Evolutionary conservation across 2,888 invertebrate genomes (phyloP).

Genomic region (Deilephila elpenor): DNA sequence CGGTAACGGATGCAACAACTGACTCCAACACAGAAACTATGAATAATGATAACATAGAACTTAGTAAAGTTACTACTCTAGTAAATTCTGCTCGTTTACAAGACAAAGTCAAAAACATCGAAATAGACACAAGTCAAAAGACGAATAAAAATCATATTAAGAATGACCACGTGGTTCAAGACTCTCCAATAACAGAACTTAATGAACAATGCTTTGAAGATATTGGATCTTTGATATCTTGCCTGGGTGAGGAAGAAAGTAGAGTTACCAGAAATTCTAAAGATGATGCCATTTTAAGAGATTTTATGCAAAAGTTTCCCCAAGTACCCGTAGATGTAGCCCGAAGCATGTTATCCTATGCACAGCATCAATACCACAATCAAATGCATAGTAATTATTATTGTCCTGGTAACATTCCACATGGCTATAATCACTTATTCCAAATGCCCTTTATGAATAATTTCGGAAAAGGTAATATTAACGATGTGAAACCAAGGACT

Average conservation of each 20-base stretch:
- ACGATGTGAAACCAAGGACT: slow-evolving; percentile 24
- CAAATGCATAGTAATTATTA: slow-evolving; percentile 33
- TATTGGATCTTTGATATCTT: slow-evolving; percentile 11
- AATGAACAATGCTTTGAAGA: slow-evolving; percentile 12
- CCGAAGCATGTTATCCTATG: slow-evolving; percentile 33
- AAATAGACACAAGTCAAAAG: slow-evolving; percentile 15
- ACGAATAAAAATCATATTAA: slow-evolving; percentile 27
- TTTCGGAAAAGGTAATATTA: slow-evolving; percentile 24
- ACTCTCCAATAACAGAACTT: background rate
- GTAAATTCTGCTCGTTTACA: background rate
- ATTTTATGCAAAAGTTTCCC: slow-evolving; percentile 45
- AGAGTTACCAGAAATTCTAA: slow-evolving; percentile 33
- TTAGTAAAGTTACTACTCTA: slow-evolving; percentile 33
- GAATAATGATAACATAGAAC: slow-evolving; percentile 22
- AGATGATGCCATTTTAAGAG: slow-evolving; percentile 42
- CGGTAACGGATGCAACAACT: background rate
- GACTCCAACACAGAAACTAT: background rate
- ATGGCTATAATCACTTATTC: slow-evolving; percentile 45
- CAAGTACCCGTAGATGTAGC: slow-evolving; percentile 43
- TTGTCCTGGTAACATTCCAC: slow-evolving; percentile 39
- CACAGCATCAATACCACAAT: slow-evolving; percentile 41
- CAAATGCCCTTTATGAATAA: slow-evolving; percentile 34
- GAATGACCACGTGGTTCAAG: background rate
- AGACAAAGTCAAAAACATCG: slow-evolving; percentile 9
- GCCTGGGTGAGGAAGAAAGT: background rate